phyloP scores from a whole-genome alignment of 2,888 invertebrate species.

The Empis stercorea region DNA sequence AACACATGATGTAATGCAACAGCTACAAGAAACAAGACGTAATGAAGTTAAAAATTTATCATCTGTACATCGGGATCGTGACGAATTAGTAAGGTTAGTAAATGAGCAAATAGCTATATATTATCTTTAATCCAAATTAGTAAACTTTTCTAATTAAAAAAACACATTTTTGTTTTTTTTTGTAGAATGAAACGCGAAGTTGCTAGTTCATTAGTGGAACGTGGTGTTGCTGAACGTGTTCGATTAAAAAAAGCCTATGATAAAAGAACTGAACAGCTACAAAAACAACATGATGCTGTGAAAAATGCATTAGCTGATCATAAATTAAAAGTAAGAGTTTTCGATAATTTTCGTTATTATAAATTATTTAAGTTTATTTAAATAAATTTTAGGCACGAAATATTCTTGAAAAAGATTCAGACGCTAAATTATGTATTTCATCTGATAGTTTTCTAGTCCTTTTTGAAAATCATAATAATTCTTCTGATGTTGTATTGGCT shows the following conservation, averaged over 20 bases:
- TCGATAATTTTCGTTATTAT: background rate
- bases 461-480: conserved; percentile 26
- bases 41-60: conserved; percentile 79
- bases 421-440: conserved; percentile 30
- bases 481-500: conserved; percentile 8
- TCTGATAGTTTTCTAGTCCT: conserved; percentile 32
- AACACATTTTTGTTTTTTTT: background rate
- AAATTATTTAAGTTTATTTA: background rate
- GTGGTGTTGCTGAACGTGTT: conserved; percentile 80
- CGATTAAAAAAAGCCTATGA: conserved; percentile 66
- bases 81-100: conserved; percentile 72
- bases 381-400: conserved; percentile 26
- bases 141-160: too few species aligned
- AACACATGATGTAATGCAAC: conserved; percentile 61
- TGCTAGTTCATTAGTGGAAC: conserved; percentile 53
- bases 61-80: conserved; percentile 80
- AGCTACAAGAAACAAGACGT: conserved; percentile 67
- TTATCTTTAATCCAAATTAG: too few species aligned
- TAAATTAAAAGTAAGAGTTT: conserved; percentile 45
- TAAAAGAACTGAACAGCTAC: conserved; percentile 59
- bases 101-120: background rate
- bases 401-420: conserved; percentile 33
- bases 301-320: conserved; percentile 54
- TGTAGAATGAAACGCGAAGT: conserved; percentile 36
- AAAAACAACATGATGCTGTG: conserved; percentile 66